These are phyloP conservation scores for Leucoma salicis DNA, from an alignment of 2,888 invertebrate species.

Conservation along the genomic window DNA sequence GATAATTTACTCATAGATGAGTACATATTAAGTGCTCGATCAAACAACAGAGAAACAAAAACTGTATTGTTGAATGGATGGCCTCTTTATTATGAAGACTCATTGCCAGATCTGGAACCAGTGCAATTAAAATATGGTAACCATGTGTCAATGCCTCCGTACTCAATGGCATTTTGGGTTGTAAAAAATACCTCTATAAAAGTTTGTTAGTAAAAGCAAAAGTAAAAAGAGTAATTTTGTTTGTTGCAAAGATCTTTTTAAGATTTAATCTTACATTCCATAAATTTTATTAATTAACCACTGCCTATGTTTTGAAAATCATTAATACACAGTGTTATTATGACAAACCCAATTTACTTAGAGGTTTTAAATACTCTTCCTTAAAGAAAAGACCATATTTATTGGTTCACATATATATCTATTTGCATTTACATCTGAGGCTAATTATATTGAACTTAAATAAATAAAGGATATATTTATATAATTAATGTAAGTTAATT, in stretches of 20 bases:
- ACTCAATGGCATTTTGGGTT: conserved; percentile 85
- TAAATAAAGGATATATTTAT: too few relatives aligned
- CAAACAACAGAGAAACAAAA: conserved; percentile 73
- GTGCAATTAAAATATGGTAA: conserved; percentile 62
- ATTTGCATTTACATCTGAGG: too few relatives aligned
- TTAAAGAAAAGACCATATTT: too few relatives aligned
- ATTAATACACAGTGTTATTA: not conserved
- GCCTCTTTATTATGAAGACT: conserved; percentile 73
- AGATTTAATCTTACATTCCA: not conserved
- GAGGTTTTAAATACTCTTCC: too few relatives aligned
- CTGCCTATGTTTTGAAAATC: not conserved
- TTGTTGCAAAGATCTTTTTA: too few relatives aligned
- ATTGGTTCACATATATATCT: too few relatives aligned
- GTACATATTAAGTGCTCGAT: conserved; percentile 76
- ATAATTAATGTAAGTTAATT: too few relatives aligned
- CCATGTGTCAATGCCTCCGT: conserved; percentile 81
- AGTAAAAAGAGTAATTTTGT: not conserved
- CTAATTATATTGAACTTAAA: too few relatives aligned
- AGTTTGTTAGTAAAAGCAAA: conserved; percentile 46
- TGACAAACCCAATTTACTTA: not conserved
- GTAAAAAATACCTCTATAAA: conserved; percentile 74
- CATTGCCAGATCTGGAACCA: conserved; percentile 80
- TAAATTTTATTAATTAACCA: not conserved
- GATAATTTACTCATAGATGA: conserved; percentile 67
- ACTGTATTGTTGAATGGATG: conserved; percentile 82